phyloP scores from a whole-genome alignment of 2,113 vertebrate genomes.

The Colistium nudipinnis region DNA sequence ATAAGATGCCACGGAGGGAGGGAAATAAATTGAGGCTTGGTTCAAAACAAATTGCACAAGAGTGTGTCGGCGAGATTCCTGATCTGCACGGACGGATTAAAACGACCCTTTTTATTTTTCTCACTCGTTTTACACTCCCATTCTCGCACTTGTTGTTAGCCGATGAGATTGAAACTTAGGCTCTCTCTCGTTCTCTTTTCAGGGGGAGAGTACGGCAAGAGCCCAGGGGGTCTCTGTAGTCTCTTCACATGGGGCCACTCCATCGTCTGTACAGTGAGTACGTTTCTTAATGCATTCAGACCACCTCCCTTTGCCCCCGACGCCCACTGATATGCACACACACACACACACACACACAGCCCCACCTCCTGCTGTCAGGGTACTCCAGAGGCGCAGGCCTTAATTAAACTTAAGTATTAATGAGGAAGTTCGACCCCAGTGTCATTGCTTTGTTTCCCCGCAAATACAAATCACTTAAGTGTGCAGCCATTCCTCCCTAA shows the following conservation, averaged over 20 bases:
- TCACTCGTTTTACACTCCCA: neutral
- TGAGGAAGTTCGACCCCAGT: constrained; percentile 67
- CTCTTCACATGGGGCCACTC: constrained; percentile 30
- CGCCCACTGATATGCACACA: constrained; percentile 36
- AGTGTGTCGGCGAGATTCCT: neutral
- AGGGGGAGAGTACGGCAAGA: constrained; percentile 38
- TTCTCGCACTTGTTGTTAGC: constrained; percentile 21
- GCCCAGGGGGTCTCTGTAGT: constrained; percentile 34
- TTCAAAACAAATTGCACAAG: constrained; percentile 17
- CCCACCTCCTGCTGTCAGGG: constrained; percentile 34
- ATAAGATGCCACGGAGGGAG: neutral
- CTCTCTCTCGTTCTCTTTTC: constrained; percentile 33
- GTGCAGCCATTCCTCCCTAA: constrained; percentile 35
- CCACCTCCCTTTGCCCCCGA: constrained; percentile 30
- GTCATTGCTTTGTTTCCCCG: constrained; percentile 74
- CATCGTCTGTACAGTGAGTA: constrained; percentile 24
- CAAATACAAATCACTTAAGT: constrained; percentile 65
- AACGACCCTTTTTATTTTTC: neutral
- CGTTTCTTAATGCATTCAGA: constrained; percentile 42
- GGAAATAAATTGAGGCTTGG: neutral
- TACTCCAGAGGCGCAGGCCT: constrained; percentile 57
- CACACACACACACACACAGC: constrained; percentile 8
- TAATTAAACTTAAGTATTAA: constrained; percentile 80
- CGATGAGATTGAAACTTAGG: constrained; percentile 25
- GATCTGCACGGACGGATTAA: constrained; percentile 1